These are phyloP conservation scores for Planococcus citri DNA, from an alignment of 1,140 invertebrate species.

Conservation along the genomic window DNA sequence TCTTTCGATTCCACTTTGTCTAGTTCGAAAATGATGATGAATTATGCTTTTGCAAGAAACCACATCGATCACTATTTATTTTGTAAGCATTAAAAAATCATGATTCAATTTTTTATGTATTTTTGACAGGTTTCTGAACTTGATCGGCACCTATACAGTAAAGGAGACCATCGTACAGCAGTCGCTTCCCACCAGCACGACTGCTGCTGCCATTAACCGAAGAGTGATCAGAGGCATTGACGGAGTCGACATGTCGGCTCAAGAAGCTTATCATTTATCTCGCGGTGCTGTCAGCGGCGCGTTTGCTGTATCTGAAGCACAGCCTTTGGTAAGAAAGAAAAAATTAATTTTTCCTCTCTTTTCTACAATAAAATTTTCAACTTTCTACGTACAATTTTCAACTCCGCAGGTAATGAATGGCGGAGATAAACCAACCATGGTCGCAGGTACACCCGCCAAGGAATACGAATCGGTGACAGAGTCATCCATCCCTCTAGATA, in stretches of 20 bases:
- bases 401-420: neutral
- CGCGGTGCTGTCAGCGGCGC: neutral
- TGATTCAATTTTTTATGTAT: too few relatives aligned
- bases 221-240: neutral
- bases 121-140: neutral
- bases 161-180: neutral
- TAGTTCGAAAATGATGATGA: too few relatives aligned
- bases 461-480: neutral
- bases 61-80: too few relatives aligned
- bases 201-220: neutral
- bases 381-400: neutral
- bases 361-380: too few relatives aligned
- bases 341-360: too few relatives aligned
- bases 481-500: neutral
- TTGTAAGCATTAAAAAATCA: too few relatives aligned
- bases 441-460: neutral
- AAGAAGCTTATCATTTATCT: neutral
- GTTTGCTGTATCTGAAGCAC: neutral
- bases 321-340: neutral
- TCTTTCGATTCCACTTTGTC: too few relatives aligned
- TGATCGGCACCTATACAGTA: neutral
- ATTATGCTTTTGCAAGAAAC: too few relatives aligned
- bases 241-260: neutral
- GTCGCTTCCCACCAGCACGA: neutral
- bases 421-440: neutral